Evolutionary conservation across 2,888 invertebrate species (phyloP).

Genomic region (Thymelicus sylvestris): DNA sequence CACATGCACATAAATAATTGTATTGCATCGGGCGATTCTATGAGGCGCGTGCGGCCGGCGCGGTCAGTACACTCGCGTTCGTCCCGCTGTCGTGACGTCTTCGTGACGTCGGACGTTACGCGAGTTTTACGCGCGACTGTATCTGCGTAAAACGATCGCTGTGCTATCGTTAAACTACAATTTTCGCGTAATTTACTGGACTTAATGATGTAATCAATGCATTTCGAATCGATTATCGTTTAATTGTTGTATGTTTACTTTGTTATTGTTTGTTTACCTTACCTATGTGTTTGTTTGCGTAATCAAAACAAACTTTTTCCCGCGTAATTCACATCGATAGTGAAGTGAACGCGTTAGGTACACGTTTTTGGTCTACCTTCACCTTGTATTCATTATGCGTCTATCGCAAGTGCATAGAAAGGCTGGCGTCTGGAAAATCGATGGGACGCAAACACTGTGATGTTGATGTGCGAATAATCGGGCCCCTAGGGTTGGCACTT

Average conservation of each 20-base stretch:
- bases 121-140: constrained; percentile 51
- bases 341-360: background rate
- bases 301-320: background rate
- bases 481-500: constrained; percentile 51
- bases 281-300: background rate
- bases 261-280: background rate
- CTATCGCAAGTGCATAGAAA: constrained; percentile 35
- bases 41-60: constrained; percentile 63
- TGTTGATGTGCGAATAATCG: constrained; percentile 81
- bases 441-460: constrained; percentile 79
- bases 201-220: no score
- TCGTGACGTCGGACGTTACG: constrained; percentile 35
- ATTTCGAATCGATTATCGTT: no score
- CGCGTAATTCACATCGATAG: background rate
- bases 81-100: constrained; percentile 69
- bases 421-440: constrained; percentile 64
- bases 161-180: background rate
- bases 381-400: constrained; percentile 27
- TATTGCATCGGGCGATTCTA: constrained; percentile 51
- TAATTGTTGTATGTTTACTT: no score
- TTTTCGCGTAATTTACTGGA: constrained; percentile 2
- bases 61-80: constrained; percentile 80
- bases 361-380: constrained; percentile 5
- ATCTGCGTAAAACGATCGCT: constrained; percentile 48
- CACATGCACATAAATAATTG: constrained; percentile 36